Base-by-base conservation (phyloP, 2,888 invertebrate species). In the Hirtodrosophila duncani region DNA sequence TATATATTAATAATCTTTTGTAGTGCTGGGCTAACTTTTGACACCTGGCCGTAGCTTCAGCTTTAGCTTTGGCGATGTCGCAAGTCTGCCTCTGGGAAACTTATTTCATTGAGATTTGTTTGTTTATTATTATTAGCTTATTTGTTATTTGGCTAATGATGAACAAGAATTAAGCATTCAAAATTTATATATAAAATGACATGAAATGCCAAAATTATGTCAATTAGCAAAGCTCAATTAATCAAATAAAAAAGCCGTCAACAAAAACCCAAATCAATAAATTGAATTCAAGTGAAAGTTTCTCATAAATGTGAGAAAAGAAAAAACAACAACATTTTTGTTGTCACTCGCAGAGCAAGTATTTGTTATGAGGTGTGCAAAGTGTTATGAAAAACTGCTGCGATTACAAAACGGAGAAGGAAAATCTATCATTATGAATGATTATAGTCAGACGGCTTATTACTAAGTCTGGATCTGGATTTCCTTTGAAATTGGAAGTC, bases 1-100 rank as follows among this genome's bases (percentile, higher is more conserved):
- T 18, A 18, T 38, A 30, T 8, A 9, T 27, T 29, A 34, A 50
- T 42, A 46, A 42, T 24, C 33, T 30, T 36, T 24, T 36, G 62
- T 10, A 37, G 33, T 29, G 45, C 46, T 41, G 30, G 20, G 14
- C 45, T 21, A 43, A 42, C 50, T 66, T 63, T 67, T 67, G 63
- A 58, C 66, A 67, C 71, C 51, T 61, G 53, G 29, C 41, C 11
- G 33, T 21, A 27, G 29, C 20, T 52, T 34, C 17, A 14, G 30
- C 6, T 11, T 13, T 6, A 23, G 17, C 23, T 11, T 20, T 50
- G 24, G 31, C 18, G 8, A 13, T 33, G 18, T 30, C 13, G 31
- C 46, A 18, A 31, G 18, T 41, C 30, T 50, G 11, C 14, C 17
- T 10, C n/a, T n/a, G n/a, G n/a, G n/a, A n/a, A 6, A 11, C 11